Evolutionary conservation across 1,140 invertebrate species (phyloP), one percentile per base, ranked within the genome.

Genomic region (Pseudomyrmex dendroicus): DNA sequence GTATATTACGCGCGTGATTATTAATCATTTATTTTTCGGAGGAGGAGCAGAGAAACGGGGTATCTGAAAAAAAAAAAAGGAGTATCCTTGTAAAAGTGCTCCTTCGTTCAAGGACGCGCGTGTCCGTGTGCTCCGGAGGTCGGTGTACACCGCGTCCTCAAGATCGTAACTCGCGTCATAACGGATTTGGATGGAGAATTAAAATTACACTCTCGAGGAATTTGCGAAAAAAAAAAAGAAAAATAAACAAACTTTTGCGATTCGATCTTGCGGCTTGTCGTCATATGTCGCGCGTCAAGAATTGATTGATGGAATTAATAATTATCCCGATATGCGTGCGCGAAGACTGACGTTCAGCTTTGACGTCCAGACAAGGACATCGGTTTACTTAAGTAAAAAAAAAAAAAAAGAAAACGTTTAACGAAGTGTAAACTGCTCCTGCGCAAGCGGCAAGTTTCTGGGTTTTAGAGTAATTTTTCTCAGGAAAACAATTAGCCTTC

Each of bases 261-360:
- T 17, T 67, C 2, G 4, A 4, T 35, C 46, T 73, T 20, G 20
- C 20, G 20, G 20, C 20, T 7, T 52, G 25, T 56, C 25, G 12
- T 77, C 12, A 25, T 2, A 48, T 48, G 35, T 35, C 35, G 35
- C 70, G n/a, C 25, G 15, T 67, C 9, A 48, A 15, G 10, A 25
- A 10, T 0, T 77, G 64, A 78, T 59, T 78, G 15, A 78, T 78
- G 20, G 7, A 8, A 78, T 78, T 59, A 35, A 78, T 78, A 78
- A 78, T 78, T 70, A n/a, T 20, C 3, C 15, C 5, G 44, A 64
- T 12, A 78, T 70, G 13, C 7, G 20, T 4, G 25, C 20, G 5
- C 5, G 68, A 70, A 70, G 10, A 0, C 25, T 44, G 63, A 64
- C 61, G 50, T 76, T 17, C 35, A 78, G 13, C 35, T 68, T 68